Conservation (phyloP, 37 sponge, comb jelly and placozoan genomes). For the Agelas oroides region DNA sequence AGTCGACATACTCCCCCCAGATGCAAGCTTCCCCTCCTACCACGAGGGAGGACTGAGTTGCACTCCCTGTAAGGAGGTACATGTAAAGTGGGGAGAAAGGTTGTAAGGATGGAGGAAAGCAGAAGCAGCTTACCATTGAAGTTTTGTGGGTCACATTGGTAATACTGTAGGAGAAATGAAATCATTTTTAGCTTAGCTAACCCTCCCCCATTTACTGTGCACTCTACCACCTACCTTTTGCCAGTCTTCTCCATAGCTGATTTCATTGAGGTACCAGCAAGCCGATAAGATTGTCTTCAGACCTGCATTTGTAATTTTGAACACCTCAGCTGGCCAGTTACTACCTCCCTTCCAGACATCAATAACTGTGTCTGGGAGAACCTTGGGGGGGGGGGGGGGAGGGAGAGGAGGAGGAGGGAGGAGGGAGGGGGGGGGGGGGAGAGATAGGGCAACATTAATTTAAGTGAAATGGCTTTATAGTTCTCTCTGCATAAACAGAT, state of each 20-base stretch:
- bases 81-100: too few species aligned
- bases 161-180: conserved; percentile 53
- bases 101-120: too few species aligned
- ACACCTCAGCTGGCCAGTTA: conserved; percentile 71
- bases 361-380: conserved; percentile 88
- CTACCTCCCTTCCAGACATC: conserved; percentile 95
- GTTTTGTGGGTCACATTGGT: conserved; percentile 83
- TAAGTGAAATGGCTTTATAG: too few species aligned
- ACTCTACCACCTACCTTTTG: conserved; percentile 37
- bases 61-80: conserved; percentile 51
- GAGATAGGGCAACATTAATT: too few species aligned
- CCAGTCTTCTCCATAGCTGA: conserved; percentile 87
- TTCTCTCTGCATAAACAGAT: too few species aligned
- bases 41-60: conserved; percentile 77
- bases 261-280: conserved; percentile 95
- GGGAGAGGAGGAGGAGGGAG: too few species aligned
- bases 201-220: too few species aligned
- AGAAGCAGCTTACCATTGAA: conserved; percentile 61
- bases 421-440: too few species aligned
- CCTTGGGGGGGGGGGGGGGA: conserved; percentile 49
- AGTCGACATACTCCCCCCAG: conserved; percentile 94
- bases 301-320: conserved; percentile 69
- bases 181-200: too few species aligned
- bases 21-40: conserved; percentile 92
- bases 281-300: conserved; percentile 83